phyloP scores from a whole-genome alignment of 2,797 vertebrate genomes.

The Diplodus puntazzo region DNA sequence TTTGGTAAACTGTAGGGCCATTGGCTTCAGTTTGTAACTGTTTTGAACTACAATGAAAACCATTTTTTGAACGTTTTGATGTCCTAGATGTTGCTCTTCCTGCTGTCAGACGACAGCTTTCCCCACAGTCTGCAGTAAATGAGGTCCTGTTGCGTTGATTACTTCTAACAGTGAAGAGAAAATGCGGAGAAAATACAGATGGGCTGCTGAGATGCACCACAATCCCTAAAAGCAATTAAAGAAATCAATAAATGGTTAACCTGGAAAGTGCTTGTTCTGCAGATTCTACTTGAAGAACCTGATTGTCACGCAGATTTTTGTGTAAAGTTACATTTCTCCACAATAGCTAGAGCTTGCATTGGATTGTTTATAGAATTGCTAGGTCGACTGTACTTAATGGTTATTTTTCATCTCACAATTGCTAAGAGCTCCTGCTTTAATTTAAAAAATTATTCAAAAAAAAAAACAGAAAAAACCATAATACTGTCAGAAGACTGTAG shows the following conservation, averaged over 20 bases:
- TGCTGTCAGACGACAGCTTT: neutral
- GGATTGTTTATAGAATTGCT: no score
- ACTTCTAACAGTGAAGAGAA: neutral
- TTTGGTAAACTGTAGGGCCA: neutral
- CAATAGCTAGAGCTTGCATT: no score
- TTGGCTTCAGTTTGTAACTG: neutral
- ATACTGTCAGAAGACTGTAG: no score
- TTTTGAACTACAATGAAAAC: neutral
- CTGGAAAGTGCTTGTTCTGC: conserved; percentile 25
- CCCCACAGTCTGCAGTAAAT: neutral
- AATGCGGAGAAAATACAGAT: conserved; percentile 27
- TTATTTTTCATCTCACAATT: no score
- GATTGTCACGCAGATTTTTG: neutral
- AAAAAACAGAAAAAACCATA: no score
- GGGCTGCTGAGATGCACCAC: conserved; percentile 31
- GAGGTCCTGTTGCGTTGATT: neutral
- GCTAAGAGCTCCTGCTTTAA: no score
- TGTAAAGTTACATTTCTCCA: no score
- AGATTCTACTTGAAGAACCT: neutral
- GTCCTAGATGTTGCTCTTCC: neutral
- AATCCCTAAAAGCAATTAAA: conserved; percentile 33
- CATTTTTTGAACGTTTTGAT: neutral
- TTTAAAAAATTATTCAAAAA: no score
- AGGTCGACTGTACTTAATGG: no score
- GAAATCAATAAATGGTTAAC: conserved; percentile 48